Conservation (phyloP, 2,888 invertebrate species). For the Drosophila parthenogenetica region DNA sequence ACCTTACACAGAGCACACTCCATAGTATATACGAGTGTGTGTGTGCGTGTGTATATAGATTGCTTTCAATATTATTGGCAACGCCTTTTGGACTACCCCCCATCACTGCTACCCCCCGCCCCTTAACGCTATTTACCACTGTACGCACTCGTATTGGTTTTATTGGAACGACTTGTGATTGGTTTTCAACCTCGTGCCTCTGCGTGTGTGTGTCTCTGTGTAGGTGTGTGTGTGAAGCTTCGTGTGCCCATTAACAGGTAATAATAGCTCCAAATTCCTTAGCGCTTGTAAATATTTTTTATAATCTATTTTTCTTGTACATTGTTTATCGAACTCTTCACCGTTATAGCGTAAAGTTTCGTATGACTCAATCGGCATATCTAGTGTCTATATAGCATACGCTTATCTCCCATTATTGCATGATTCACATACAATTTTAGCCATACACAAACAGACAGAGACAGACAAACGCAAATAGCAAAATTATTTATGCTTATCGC, state of each 20-base stretch:
- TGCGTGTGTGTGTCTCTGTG: constrained; percentile 7
- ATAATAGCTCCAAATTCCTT: background rate
- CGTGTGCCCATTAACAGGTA: constrained; percentile 18
- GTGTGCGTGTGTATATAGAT: constrained; percentile 58
- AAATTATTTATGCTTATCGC: constrained; percentile 10
- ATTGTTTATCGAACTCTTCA: background rate
- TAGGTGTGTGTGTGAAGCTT: constrained; percentile 1
- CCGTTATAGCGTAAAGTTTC: background rate
- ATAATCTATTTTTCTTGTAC: background rate
- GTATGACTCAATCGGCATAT: constrained; percentile 25
- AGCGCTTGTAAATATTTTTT: background rate
- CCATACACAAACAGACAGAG: background rate
- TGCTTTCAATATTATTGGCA: constrained; percentile 81
- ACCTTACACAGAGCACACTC: constrained; percentile 30
- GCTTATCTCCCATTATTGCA: constrained; percentile 29
- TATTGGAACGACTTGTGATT: constrained; percentile 63
- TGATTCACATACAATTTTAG: constrained; percentile 35
- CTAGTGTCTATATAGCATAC: background rate
- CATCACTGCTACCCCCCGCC: background rate
- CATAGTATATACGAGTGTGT: constrained; percentile 1
- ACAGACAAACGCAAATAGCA: background rate
- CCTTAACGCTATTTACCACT: constrained; percentile 20
- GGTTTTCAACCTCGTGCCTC: constrained; percentile 53
- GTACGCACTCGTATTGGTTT: constrained; percentile 50
- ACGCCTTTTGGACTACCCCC: constrained; percentile 68